Evolutionary conservation across 2,113 vertebrate species (phyloP).

Genomic region (Misgurnus anguillicaudatus): DNA sequence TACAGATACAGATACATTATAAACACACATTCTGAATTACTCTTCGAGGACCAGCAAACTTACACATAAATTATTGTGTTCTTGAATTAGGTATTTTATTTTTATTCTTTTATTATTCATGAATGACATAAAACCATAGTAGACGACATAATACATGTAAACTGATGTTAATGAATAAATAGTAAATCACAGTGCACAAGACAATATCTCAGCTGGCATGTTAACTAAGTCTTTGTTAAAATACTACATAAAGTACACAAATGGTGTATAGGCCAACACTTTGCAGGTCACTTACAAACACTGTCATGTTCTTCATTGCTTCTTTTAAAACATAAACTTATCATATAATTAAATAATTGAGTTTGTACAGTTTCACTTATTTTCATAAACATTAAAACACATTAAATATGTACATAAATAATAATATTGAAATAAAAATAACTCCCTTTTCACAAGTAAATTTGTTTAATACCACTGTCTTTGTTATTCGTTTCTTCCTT

Average conservation of each 20-base stretch:
- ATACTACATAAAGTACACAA: constrained; percentile 21
- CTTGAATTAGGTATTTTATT: not conserved
- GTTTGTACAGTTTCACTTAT: not conserved
- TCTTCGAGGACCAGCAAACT: not conserved
- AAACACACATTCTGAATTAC: constrained; percentile 2
- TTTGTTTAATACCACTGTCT: not conserved
- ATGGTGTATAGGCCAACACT: not conserved
- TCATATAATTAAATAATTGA: not conserved
- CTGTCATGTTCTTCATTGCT: not conserved
- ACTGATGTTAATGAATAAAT: not conserved
- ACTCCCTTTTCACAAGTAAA: not conserved
- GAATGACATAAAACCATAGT: not conserved
- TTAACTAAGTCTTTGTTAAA: constrained; percentile 4
- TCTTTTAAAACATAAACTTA: constrained; percentile 14
- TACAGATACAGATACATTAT: constrained; percentile 20
- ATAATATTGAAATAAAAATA: not conserved
- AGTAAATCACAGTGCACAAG: constrained; percentile 15
- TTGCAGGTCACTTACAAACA: not conserved
- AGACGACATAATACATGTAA: not conserved
- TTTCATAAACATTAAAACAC: constrained; percentile 27
- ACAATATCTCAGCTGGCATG: not conserved
- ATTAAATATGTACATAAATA: constrained; percentile 7
- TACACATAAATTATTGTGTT: not conserved
- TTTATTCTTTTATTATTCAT: not conserved
- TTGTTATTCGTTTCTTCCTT: not conserved